Evolutionary conservation across 2,888 invertebrate species (phyloP).

Genomic region (Gymnocheta viridis): DNA sequence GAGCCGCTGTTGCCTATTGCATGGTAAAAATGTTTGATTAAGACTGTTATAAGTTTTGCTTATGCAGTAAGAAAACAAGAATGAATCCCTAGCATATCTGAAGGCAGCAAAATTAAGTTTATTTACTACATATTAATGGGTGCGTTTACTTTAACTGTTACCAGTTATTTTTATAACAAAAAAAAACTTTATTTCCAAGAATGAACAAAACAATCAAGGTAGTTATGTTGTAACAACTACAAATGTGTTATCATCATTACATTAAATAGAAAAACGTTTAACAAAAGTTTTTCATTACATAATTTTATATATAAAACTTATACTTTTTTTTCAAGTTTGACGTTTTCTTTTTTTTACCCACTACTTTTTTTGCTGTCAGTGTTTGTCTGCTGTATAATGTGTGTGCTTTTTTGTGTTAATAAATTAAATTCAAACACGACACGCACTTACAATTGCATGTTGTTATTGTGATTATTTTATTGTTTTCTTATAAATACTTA

Average conservation of each 20-base stretch:
- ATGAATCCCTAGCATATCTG: neutral
- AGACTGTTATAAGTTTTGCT: neutral
- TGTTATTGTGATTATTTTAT: constrained; percentile 68
- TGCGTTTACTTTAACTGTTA: constrained; percentile 60
- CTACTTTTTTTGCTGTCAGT: neutral
- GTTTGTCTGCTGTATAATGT: neutral
- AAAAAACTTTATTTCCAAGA: neutral
- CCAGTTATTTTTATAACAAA: neutral
- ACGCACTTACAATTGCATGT: constrained; percentile 70
- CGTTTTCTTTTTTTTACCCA: neutral
- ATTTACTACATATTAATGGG: constrained; percentile 40
- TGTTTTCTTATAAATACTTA: constrained; percentile 51
- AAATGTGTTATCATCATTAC: constrained; percentile 62
- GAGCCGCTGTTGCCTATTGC: too few species aligned
- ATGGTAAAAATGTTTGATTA: too few species aligned
- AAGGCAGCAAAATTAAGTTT: neutral
- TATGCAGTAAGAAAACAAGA: neutral
- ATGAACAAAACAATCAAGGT: constrained; percentile 50
- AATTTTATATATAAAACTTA: constrained; percentile 1
- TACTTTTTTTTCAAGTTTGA: constrained; percentile 17
- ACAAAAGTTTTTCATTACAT: constrained; percentile 62
- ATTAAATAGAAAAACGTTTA: constrained; percentile 61
- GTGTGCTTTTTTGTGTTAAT: constrained; percentile 52
- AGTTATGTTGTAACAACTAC: constrained; percentile 44
- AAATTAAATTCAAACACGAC: constrained; percentile 80